Evolutionary conservation across 2,888 invertebrate species (phyloP), one percentile per base, ranked within the genome.

Genomic region (Tineola bisselliella): DNA sequence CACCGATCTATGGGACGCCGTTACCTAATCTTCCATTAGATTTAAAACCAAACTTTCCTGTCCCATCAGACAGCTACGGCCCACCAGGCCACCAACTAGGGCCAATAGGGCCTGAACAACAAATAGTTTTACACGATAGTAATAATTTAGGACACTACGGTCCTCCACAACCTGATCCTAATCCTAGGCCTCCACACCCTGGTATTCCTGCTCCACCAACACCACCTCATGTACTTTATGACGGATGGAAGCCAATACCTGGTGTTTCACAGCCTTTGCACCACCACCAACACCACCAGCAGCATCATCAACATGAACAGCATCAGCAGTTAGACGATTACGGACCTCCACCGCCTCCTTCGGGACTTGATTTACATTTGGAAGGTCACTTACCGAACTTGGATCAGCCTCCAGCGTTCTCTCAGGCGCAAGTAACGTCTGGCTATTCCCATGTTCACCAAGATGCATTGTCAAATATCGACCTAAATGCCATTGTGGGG

Each of bases 161-260:
- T 2, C 91, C 90, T 1, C 89, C 89, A 0, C 88, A 88, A 48
- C 90, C 90, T 0, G 89, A 89, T 63, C 83, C 88, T 0, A 79
- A 88, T 62, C 90, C 90, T 17, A 82, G 84, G 10, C 90, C 90
- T 0, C 91, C 91, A 0, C 91, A 90, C 65, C 91, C 91, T 0
- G 92, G 92, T 25, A 90, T 90, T 0, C 91, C 91, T 44, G 92
- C 92, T 0, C 93, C 93, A 0, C 93, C 93, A 0, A 93, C 92
- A 0, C 92, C 92, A 6, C 90, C 93, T 5, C 89, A 91, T 71
- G 90, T 94, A 33, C 86, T 92, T 60, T 94, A 94, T 69, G 95
- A 95, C 67, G 95, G 95, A 25, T 95, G 95, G 95, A 93, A 92
- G 71, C 95, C 95, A 17, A 94, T 95, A 63, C 91, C 94, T 8